phyloP scores from a whole-genome alignment of 2,113 vertebrate species.

The Chrysemys picta region DNA sequence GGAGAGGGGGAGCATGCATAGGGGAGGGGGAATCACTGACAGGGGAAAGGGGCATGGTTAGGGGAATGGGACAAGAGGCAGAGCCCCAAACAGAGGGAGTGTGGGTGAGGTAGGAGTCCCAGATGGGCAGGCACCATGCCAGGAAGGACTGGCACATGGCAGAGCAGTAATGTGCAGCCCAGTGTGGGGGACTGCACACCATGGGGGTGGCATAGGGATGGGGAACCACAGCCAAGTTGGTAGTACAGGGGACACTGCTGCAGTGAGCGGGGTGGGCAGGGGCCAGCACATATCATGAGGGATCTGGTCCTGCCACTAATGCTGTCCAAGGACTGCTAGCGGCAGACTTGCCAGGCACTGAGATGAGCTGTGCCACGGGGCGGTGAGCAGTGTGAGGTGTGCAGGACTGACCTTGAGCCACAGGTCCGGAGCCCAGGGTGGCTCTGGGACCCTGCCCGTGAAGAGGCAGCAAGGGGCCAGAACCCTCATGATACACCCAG shows the following conservation, averaged over 20 bases:
- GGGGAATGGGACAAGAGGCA: background rate
- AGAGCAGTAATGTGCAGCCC: background rate
- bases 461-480: background rate
- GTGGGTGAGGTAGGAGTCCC: background rate
- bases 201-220: background rate
- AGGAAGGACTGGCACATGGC: background rate
- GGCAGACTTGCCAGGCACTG: background rate
- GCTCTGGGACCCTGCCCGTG: background rate
- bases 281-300: background rate
- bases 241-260: background rate
- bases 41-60: background rate
- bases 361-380: background rate
- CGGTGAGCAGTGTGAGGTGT: background rate
- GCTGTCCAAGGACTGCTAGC: background rate
- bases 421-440: background rate
- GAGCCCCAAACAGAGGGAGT: background rate
- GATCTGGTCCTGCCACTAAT: background rate
- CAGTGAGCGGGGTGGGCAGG: background rate
- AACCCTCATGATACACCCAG: background rate
- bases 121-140: background rate
- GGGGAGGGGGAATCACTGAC: background rate
- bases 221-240: background rate
- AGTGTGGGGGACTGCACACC: background rate
- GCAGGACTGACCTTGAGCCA: background rate
- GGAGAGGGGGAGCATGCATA: background rate